phyloP scores from a whole-genome alignment of 2,888 invertebrate genomes.

The Cerastis rubricosa region DNA sequence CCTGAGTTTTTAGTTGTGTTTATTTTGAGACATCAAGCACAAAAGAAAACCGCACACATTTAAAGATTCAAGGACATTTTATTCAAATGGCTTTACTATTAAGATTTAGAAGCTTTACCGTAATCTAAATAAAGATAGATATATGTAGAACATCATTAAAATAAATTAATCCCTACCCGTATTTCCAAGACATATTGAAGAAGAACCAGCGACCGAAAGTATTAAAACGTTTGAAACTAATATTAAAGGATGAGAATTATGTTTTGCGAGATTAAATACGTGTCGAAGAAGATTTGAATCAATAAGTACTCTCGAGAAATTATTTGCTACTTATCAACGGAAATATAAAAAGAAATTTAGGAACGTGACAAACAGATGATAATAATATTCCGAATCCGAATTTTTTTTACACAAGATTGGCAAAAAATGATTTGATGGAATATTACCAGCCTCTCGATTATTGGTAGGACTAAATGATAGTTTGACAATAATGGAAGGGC shows the following conservation, averaged over 20 bases:
- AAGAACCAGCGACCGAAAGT: neutral
- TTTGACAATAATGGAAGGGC: no score
- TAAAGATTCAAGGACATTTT: constrained; percentile 12
- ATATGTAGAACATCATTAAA: constrained; percentile 24
- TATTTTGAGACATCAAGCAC: constrained; percentile 1
- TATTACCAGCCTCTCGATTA: neutral
- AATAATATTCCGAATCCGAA: no score
- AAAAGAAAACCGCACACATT: neutral
- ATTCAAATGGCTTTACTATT: neutral
- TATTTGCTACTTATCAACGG: neutral
- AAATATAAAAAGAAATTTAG: neutral
- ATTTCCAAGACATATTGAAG: neutral
- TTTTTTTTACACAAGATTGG: neutral
- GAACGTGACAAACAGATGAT: neutral
- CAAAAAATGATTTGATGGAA: neutral
- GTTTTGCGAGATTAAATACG: constrained; percentile 3
- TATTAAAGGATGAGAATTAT: neutral
- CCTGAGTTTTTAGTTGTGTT: neutral
- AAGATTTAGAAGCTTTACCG: neutral
- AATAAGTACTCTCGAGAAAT: neutral
- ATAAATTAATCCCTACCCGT: neutral
- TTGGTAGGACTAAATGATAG: no score
- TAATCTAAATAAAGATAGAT: neutral
- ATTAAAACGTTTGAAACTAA: constrained; percentile 1
- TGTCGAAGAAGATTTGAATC: neutral